Conservation (phyloP, 2,888 invertebrate genomes). For the Timandra comae region DNA sequence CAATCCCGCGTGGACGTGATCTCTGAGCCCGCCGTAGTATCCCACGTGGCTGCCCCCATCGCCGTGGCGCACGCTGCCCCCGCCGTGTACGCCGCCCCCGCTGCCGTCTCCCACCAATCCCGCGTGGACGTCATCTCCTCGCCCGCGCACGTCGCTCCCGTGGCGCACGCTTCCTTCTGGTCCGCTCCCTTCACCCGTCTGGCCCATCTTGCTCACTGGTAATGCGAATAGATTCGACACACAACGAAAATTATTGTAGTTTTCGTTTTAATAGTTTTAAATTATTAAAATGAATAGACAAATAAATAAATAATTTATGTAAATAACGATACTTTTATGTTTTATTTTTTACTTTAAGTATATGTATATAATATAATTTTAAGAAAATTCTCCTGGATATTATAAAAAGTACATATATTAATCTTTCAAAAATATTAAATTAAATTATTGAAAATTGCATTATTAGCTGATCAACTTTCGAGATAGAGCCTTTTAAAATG, state of each 20-base stretch:
- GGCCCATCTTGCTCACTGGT: constrained; percentile 46
- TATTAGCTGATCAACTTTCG: too few species aligned
- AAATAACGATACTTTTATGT: constrained; percentile 11
- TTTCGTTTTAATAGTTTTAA: constrained; percentile 48
- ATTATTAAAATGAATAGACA: constrained; percentile 61
- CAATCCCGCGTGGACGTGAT: constrained; percentile 60
- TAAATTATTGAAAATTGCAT: too few species aligned
- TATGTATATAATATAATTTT: too few species aligned
- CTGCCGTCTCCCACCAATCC: constrained; percentile 62
- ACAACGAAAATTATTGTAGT: constrained; percentile 41
- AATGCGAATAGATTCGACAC: constrained; percentile 46
- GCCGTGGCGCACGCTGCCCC: constrained; percentile 30
- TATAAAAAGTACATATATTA: too few species aligned
- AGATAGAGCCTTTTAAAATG: too few species aligned
- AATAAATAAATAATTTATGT: constrained; percentile 40
- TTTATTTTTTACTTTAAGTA: too few species aligned
- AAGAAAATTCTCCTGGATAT: too few species aligned
- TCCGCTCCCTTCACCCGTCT: constrained; percentile 39
- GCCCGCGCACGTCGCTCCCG: constrained; percentile 36
- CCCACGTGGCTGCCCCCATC: constrained; percentile 30
- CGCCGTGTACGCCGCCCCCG: constrained; percentile 19
- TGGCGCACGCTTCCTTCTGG: constrained; percentile 48
- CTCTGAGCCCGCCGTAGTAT: constrained; percentile 35
- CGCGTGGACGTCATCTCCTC: constrained; percentile 37
- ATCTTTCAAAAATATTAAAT: too few species aligned